Percentiles rank a stretch among this genome's conserved stretches.
These are phyloP conservation scores for Sminthurides bifidus DNA, from an alignment of 1,140 invertebrate genomes.

Conservation along the genomic window DNA sequence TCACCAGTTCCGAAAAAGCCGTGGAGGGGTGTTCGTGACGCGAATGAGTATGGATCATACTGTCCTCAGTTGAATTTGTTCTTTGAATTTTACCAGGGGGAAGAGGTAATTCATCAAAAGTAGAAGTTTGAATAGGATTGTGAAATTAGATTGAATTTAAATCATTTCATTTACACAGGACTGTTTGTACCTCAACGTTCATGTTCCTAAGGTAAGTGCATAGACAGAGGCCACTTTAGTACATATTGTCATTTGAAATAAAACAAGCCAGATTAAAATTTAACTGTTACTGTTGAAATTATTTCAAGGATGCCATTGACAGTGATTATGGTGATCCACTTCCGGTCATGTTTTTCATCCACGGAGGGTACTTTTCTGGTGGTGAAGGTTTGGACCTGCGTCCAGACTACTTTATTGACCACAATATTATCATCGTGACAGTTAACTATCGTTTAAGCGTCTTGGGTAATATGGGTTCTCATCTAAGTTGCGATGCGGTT, in stretches of 20 bases:
- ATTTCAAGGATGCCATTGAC: too few species aligned
- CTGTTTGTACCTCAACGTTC: too few species aligned
- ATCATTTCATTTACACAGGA: too few species aligned
- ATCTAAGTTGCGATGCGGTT: not conserved
- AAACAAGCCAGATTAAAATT: too few species aligned
- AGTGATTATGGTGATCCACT: too few species aligned
- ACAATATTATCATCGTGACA: slow-evolving; percentile 43
- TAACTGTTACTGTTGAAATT: too few species aligned
- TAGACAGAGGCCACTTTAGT: too few species aligned
- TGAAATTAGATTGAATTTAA: too few species aligned
- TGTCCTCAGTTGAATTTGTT: slow-evolving; percentile 4
- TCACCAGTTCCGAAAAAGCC: not conserved
- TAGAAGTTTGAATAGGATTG: too few species aligned
- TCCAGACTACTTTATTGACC: slow-evolving; percentile 34
- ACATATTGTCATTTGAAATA: too few species aligned
- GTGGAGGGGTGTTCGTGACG: slow-evolving; percentile 2
- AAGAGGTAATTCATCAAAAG: slow-evolving; percentile 67
- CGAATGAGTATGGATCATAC: not conserved
- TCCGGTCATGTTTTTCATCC: too few species aligned
- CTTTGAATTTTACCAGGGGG: not conserved
- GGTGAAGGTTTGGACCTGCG: slow-evolving; percentile 39
- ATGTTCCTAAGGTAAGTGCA: too few species aligned
- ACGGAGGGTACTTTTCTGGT: slow-evolving; percentile 45
- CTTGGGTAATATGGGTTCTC: slow-evolving; percentile 8
- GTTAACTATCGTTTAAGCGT: slow-evolving; percentile 47